A percentile compares a stretch with the other conserved stretches of the same genome.
phyloP scores from a whole-genome alignment of 2,888 invertebrate genomes.

The Hyposoter didymator region DNA sequence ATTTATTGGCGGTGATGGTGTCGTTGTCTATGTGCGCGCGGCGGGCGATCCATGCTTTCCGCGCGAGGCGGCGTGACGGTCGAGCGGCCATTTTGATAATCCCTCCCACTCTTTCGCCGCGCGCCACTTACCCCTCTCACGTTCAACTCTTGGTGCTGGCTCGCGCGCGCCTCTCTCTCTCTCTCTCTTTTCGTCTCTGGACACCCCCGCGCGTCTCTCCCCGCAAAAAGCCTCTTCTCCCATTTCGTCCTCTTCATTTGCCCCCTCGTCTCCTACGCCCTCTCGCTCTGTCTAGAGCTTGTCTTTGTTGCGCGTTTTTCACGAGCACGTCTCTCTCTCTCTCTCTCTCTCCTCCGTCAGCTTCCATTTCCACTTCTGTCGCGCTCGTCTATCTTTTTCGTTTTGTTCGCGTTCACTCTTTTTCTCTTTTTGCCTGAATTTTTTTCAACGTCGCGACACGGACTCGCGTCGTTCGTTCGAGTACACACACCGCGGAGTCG shows the following conservation, averaged over 20 bases:
- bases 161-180: conserved; percentile 43
- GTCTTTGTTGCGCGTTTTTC: conserved; percentile 59
- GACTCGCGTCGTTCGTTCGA: conserved; percentile 50
- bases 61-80: conserved; percentile 78
- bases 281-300: conserved; percentile 56
- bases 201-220: conserved; percentile 32
- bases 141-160: conserved; percentile 55
- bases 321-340: conserved; percentile 61
- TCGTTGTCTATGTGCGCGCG: conserved; percentile 53
- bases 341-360: conserved; percentile 64
- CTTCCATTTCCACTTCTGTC: conserved; percentile 51
- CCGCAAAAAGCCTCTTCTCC: conserved; percentile 32
- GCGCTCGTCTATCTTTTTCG: conserved; percentile 32
- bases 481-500: conserved; percentile 59
- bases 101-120: conserved; percentile 78
- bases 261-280: conserved; percentile 9
- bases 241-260: conserved; percentile 20
- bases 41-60: conserved; percentile 69
- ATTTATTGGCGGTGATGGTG: background rate
- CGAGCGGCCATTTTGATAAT: conserved; percentile 83
- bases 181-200: conserved; percentile 60
- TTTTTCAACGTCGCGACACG: conserved; percentile 68
- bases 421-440: conserved; percentile 51
- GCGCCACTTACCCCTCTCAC: conserved; percentile 71
- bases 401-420: conserved; percentile 55